These are phyloP conservation scores for Spicauda simplicius DNA, from an alignment of 2,888 invertebrate genomes.

Conservation along the genomic window DNA sequence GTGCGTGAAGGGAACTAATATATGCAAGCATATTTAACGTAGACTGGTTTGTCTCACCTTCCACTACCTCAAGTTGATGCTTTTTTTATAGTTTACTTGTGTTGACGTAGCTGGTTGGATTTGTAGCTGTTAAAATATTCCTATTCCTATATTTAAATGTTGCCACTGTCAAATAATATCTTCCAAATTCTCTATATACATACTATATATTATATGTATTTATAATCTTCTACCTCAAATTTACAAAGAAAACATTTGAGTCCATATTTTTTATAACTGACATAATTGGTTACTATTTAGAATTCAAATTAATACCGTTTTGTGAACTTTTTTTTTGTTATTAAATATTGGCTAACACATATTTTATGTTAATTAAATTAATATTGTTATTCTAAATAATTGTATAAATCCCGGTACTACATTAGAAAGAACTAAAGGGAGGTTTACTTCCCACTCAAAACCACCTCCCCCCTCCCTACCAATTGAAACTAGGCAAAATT, in stretches of 20 bases:
- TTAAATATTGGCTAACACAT: no score
- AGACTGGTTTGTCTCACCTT: constrained; percentile 36
- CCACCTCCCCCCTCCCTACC: no score
- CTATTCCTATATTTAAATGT: constrained; percentile 14
- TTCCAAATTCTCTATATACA: constrained; percentile 1
- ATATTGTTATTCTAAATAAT: no score
- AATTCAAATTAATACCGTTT: no score
- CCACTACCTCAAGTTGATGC: constrained; percentile 49
- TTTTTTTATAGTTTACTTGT: constrained; percentile 40
- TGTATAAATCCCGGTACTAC: no score
- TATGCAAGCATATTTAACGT: constrained; percentile 35
- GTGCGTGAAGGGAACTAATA: background rate
- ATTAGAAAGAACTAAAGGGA: no score
- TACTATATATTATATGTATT: constrained; percentile 12
- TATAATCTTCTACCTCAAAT: constrained; percentile 13
- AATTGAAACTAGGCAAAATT: no score
- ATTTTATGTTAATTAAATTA: no score
- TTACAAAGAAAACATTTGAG: constrained; percentile 7
- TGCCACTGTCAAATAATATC: constrained; percentile 13
- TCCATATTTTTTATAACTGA: background rate
- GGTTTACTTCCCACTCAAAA: no score
- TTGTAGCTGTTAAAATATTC: constrained; percentile 14
- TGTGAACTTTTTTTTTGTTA: no score
- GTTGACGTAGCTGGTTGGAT: constrained; percentile 20
- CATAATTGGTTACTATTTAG: no score